phyloP scores from a whole-genome alignment of 1,140 invertebrate species.

The Hylyphantes graminicola region DNA sequence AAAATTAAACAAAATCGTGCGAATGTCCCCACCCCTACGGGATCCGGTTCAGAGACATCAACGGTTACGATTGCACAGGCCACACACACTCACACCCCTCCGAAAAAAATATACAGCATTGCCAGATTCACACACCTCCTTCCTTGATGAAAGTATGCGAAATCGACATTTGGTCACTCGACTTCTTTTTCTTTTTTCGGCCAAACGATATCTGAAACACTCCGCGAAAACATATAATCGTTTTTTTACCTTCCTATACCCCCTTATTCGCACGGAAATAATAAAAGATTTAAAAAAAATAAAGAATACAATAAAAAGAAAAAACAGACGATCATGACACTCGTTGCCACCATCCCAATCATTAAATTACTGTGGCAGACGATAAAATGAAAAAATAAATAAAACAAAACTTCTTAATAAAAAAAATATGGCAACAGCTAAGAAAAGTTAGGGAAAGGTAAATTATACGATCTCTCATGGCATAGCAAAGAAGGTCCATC shows the following conservation, averaged over 20 bases:
- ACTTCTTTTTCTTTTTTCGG: not conserved
- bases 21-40: too few relatives aligned
- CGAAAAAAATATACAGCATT: conserved; percentile 11
- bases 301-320: conserved; percentile 21
- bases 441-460: conserved; percentile 41
- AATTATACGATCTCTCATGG: conserved; percentile 52
- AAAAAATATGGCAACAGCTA: conserved; percentile 6
- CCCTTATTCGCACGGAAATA: not conserved
- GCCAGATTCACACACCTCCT: conserved; percentile 26
- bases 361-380: conserved; percentile 42
- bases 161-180: conserved; percentile 53
- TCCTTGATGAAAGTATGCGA: conserved; percentile 9
- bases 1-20: too few relatives aligned
- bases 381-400: conserved; percentile 11
- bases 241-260: not conserved
- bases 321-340: conserved; percentile 27
- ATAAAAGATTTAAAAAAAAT: conserved; percentile 13
- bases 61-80: conserved; percentile 19
- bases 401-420: conserved; percentile 6
- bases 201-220: not conserved
- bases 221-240: conserved; percentile 21
- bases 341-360: conserved; percentile 40
- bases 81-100: conserved; percentile 17
- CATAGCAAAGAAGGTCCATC: conserved; percentile 42
- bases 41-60: not conserved